Base-by-base conservation (phyloP, 2,888 invertebrate genomes). In the Pachliopta kotzebuea region DNA sequence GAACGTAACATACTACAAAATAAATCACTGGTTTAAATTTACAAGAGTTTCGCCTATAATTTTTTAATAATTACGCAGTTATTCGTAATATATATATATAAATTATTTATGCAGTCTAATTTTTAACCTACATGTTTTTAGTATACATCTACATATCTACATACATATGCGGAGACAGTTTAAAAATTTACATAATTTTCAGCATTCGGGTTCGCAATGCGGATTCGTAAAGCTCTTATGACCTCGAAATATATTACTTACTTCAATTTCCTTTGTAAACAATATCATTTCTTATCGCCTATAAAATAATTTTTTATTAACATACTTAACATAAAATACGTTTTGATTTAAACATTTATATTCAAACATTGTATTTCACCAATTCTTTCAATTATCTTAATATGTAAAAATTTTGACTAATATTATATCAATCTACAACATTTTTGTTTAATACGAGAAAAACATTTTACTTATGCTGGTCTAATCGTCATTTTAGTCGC, bases 191-290 rank as follows among this genome's bases (percentile, higher is more conserved):
- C 45, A 45, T 31, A 23, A 18, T 31, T 52, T 58, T 50, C 29
- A n/a, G 58, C n/a, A 53, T 53, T 52, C 60, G 21, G 53, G n/a
- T 45, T 53, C 31, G n/a, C 24, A 53, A 17, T 60, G 60, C 60
- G 60, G 60, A 29, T 50, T 52, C 53, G 23, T 18, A 53, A 21
- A 42, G 9, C 26, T 26, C n/a, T 24, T 23, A 23, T 58, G 21
- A 21, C 50, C 50, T 58, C 29, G 57, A 56, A 56, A n/a, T 45
- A 45, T n/a, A n/a, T 45, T n/a, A 45, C 45, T 45, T 45, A 4
- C n/a, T 45, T 45, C n/a, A 45, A 2, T 23, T 11, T 45, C 18
- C 42, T 57, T n/a, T 9, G 9, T 23, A 20, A 37, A 31, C 9
- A 52, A n/a, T 20, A 7, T 20, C n/a, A 37, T 23, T 23, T 23